phyloP scores from a whole-genome alignment of 2,888 invertebrate species.

The Brachyptera risi region DNA sequence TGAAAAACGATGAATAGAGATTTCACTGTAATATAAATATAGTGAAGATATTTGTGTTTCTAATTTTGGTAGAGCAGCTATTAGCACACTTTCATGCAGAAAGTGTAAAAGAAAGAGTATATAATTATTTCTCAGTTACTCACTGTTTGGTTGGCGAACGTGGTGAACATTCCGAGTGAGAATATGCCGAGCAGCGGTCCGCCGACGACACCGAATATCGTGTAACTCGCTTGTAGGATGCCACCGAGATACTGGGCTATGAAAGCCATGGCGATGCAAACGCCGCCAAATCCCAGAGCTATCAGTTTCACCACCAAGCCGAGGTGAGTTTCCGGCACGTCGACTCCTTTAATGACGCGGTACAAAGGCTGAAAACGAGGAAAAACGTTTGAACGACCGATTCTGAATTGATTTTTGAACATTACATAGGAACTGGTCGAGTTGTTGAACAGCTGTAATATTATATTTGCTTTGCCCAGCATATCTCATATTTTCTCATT shows the following conservation, averaged over 20 bases:
- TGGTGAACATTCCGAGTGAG: slow-evolving; percentile 78
- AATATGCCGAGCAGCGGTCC: slow-evolving; percentile 84
- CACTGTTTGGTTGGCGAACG: slow-evolving; percentile 69
- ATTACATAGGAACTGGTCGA: too few species aligned
- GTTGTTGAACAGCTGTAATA: too few species aligned
- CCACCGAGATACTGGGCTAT: slow-evolving; percentile 78
- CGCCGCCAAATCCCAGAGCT: slow-evolving; percentile 68
- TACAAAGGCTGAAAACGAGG: slow-evolving; percentile 39
- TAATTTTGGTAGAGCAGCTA: too few species aligned
- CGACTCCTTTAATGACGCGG: slow-evolving; percentile 27
- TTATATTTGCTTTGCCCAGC: too few species aligned
- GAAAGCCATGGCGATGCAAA: slow-evolving; percentile 78
- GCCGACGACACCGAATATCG: slow-evolving; percentile 83
- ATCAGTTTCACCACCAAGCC: slow-evolving; percentile 42
- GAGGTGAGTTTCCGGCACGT: slow-evolving; percentile 27
- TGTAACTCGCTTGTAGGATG: slow-evolving; percentile 76
- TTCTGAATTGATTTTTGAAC: too few species aligned
- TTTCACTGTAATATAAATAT: too few species aligned
- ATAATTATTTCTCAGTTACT: too few species aligned
- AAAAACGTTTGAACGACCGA: too few species aligned
- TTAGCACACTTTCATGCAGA: too few species aligned
- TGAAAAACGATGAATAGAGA: too few species aligned
- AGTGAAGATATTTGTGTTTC: too few species aligned
- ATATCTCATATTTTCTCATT: too few species aligned
- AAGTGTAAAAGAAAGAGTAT: slow-evolving; percentile 3